Conservation (phyloP, 2,797 vertebrate genomes). For the Myotis myotis region DNA sequence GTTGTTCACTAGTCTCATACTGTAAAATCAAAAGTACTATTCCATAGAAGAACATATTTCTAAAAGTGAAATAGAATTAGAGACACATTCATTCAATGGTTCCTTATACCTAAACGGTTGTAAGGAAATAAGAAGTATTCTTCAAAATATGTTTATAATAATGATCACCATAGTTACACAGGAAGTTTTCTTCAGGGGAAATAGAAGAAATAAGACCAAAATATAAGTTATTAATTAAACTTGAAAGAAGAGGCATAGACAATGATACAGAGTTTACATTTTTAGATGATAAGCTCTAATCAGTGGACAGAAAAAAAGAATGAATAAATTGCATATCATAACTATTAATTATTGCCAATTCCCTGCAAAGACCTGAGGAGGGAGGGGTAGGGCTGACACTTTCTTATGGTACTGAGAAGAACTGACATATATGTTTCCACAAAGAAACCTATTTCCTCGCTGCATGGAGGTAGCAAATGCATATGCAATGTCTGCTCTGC, state of each 20-base stretch:
- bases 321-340: too few relatives aligned
- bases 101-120: neutral
- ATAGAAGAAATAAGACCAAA: neutral
- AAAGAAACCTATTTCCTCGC: neutral
- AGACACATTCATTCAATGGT: neutral
- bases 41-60: neutral
- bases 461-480: neutral
- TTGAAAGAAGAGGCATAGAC: neutral
- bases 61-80: conserved; percentile 2
- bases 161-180: neutral
- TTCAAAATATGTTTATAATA: neutral
- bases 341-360: too few relatives aligned
- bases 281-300: neutral
- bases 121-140: neutral
- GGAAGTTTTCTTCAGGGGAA: neutral
- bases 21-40: neutral
- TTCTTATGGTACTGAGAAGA: neutral
- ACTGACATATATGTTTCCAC: neutral
- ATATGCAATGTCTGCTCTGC: neutral
- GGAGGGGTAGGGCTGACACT: neutral
- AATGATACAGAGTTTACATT: neutral
- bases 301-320: neutral
- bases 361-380: neutral
- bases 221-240: neutral
- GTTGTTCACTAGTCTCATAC: neutral